Percentiles rank a stretch among this genome's conserved stretches.
phyloP scores from a whole-genome alignment of 2,113 vertebrate genomes.

The Condylura cristata region DNA sequence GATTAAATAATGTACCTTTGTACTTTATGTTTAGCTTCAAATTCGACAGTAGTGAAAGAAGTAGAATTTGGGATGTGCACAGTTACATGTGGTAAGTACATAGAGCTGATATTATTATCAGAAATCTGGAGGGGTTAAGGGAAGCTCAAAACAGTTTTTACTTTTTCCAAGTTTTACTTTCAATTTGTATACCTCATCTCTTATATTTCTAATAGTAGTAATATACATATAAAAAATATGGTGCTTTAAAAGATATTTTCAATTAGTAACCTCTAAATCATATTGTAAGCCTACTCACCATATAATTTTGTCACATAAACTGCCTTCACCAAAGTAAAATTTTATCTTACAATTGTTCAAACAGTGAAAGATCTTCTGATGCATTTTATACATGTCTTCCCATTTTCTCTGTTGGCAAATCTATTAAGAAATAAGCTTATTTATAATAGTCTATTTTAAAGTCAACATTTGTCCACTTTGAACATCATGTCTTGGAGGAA shows the following conservation, averaged over 20 bases:
- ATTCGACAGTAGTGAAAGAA: slow-evolving; percentile 66
- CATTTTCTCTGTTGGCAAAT: slow-evolving; percentile 82
- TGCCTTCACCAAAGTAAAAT: slow-evolving; percentile 83
- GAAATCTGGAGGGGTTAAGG: not conserved
- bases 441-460: slow-evolving; percentile 80
- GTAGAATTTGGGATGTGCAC: slow-evolving; percentile 81
- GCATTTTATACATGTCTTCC: slow-evolving; percentile 85
- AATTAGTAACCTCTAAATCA: slow-evolving; percentile 81
- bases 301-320: slow-evolving; percentile 79
- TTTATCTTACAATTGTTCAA: slow-evolving; percentile 85
- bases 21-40: slow-evolving; percentile 77
- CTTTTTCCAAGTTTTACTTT: slow-evolving; percentile 64
- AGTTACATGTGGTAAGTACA: slow-evolving; percentile 84
- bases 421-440: slow-evolving; percentile 79
- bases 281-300: slow-evolving; percentile 78
- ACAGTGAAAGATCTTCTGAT: slow-evolving; percentile 84
- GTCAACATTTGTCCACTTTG: slow-evolving; percentile 77
- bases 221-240: slow-evolving; percentile 77
- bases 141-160: slow-evolving; percentile 62
- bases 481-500: slow-evolving; percentile 64
- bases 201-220: slow-evolving; percentile 81
- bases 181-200: slow-evolving; percentile 77
- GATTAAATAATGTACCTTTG: slow-evolving; percentile 67
- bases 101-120: slow-evolving; percentile 66
- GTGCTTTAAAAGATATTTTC: slow-evolving; percentile 82